Evolutionary conservation across 2,113 vertebrate genomes (phyloP).

Genomic region (Perca flavescens): DNA sequence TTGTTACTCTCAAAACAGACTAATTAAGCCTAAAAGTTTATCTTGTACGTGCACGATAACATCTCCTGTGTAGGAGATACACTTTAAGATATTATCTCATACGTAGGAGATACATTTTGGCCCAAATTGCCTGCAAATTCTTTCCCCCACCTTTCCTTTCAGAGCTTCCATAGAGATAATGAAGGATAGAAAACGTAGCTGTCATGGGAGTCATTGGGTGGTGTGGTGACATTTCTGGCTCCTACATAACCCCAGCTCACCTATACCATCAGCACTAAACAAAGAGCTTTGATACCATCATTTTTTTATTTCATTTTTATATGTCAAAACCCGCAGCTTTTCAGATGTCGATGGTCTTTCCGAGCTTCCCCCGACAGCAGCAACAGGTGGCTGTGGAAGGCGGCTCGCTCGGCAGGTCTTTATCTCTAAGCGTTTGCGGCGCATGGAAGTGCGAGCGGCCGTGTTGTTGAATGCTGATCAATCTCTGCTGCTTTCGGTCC

Average conservation of each 20-base stretch:
- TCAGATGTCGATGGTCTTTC: neutral
- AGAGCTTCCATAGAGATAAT: neutral
- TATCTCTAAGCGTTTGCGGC: constrained; percentile 31
- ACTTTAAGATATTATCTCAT: no score
- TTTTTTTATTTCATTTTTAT: neutral
- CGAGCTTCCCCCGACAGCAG: neutral
- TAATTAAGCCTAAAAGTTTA: no score
- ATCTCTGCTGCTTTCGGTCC: constrained; percentile 22
- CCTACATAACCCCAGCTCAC: constrained; percentile 4
- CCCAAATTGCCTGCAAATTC: no score
- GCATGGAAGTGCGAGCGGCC: constrained; percentile 6
- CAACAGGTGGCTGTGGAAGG: neutral
- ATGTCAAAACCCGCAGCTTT: neutral
- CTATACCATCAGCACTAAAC: neutral
- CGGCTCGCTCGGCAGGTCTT: constrained; percentile 17
- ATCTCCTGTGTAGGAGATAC: no score
- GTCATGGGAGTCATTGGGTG: neutral
- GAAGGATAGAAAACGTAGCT: neutral
- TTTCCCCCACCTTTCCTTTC: no score
- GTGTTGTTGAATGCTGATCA: constrained; percentile 45
- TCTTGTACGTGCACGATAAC: no score
- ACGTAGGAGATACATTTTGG: no score
- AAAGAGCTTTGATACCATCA: constrained; percentile 26
- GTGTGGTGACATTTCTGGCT: constrained; percentile 1
- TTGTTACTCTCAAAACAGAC: no score